Conservation (phyloP, 2,113 vertebrate genomes). For the Strix uralensis region DNA sequence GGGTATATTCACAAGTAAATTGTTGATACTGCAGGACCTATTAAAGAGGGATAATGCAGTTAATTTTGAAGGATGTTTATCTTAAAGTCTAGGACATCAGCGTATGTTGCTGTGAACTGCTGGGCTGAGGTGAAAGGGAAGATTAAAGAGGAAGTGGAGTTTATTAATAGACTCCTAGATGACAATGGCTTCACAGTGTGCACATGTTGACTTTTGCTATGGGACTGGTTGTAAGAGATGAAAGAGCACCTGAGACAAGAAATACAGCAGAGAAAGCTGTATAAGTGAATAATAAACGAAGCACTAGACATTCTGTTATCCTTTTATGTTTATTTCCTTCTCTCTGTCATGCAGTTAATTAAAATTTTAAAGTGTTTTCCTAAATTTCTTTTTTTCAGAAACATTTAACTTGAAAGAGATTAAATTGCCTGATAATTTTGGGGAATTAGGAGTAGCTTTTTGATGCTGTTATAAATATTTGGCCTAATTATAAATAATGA, state of each 20-base stretch:
- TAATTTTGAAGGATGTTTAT: constrained; percentile 42
- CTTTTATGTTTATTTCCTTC: neutral
- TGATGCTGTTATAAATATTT: neutral
- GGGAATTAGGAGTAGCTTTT: neutral
- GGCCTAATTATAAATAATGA: neutral
- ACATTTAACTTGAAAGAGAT: neutral
- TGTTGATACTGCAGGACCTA: neutral
- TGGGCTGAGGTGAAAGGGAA: constrained; percentile 21
- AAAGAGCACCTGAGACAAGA: constrained; percentile 37
- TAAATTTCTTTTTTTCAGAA: neutral
- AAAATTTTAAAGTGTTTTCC: neutral
- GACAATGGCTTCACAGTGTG: neutral
- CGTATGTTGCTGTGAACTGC: neutral
- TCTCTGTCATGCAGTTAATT: neutral
- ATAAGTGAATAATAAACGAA: neutral
- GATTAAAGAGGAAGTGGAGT: constrained; percentile 24
- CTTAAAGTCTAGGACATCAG: neutral
- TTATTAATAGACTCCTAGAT: neutral
- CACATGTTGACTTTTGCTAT: neutral
- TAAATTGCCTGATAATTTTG: neutral
- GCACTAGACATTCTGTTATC: neutral
- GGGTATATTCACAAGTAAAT: neutral
- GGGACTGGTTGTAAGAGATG: neutral
- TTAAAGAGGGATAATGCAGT: neutral
- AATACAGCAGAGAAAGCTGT: neutral